Evolutionary conservation across 2,797 vertebrate genomes (phyloP).

Genomic region (Sardinella longiceps): DNA sequence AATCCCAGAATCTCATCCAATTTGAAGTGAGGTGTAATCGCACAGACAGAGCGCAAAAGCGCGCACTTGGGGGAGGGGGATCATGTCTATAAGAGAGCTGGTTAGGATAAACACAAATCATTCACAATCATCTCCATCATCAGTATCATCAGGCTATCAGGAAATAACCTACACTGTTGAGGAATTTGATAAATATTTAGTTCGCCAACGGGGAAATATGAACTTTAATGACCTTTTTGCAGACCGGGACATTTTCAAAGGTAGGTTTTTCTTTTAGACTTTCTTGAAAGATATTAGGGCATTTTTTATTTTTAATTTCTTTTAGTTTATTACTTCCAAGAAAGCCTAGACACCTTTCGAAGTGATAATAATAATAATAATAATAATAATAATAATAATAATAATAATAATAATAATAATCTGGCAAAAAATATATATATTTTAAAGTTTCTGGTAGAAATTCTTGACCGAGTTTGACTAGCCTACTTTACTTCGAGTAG

Average conservation of each 20-base stretch:
- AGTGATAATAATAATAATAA: not conserved
- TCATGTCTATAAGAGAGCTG: constrained; percentile 13
- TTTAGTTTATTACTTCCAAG: no score
- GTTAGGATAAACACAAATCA: not conserved
- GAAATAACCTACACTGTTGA: not conserved
- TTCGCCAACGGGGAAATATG: constrained; percentile 29
- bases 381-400: no score
- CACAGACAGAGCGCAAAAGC: not conserved
- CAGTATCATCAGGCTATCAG: not conserved
- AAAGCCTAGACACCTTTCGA: no score
- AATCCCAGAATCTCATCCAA: constrained; percentile 16
- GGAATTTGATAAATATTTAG: not conserved
- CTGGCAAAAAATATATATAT: no score
- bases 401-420: no score
- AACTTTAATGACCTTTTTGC: constrained; percentile 58
- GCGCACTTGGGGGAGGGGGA: not conserved
- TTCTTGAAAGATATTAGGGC: not conserved
- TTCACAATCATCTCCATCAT: not conserved
- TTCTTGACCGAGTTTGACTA: no score
- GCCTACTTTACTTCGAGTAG: no score
- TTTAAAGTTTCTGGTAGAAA: no score
- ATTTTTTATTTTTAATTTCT: not conserved
- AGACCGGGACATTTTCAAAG: constrained; percentile 56
- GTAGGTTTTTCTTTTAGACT: constrained; percentile 51
- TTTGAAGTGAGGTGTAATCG: not conserved